Evolutionary conservation across 1,140 invertebrate genomes (phyloP).

Genomic region (Acromyrmex charruanus): DNA sequence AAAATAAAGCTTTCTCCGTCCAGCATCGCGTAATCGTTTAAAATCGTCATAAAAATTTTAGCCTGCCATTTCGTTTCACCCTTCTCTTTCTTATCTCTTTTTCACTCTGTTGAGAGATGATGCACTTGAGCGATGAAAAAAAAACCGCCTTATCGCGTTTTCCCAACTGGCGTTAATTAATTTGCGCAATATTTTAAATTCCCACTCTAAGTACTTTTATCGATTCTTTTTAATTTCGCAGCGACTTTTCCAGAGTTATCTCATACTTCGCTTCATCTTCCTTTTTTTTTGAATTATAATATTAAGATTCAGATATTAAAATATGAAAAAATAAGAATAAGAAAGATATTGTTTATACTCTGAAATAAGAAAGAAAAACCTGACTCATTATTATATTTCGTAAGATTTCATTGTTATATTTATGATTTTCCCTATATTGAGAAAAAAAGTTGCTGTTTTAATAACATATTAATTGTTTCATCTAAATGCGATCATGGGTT

Average conservation of each 20-base stretch:
- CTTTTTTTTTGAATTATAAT: constrained; percentile 2
- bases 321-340: constrained; percentile 8
- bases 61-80: constrained; percentile 14
- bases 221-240: constrained; percentile 45
- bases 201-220: constrained; percentile 25
- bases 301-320: constrained; percentile 32
- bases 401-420: background rate
- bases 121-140: constrained; percentile 11
- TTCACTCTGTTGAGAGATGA: background rate
- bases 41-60: background rate
- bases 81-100: constrained; percentile 11
- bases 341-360: background rate
- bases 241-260: constrained; percentile 15
- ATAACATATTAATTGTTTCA: no score
- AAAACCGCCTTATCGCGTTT: constrained; percentile 20
- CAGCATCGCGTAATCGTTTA: background rate
- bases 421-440: background rate
- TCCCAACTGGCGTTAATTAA: constrained; percentile 31
- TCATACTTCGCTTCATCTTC: background rate
- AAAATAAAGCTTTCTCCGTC: background rate
- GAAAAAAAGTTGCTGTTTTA: no score
- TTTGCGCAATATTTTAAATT: constrained; percentile 45
- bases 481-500: no score
- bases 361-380: background rate
- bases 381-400: background rate